phyloP scores from a whole-genome alignment of 2,888 invertebrate genomes.

The Anoncus sp. region DNA sequence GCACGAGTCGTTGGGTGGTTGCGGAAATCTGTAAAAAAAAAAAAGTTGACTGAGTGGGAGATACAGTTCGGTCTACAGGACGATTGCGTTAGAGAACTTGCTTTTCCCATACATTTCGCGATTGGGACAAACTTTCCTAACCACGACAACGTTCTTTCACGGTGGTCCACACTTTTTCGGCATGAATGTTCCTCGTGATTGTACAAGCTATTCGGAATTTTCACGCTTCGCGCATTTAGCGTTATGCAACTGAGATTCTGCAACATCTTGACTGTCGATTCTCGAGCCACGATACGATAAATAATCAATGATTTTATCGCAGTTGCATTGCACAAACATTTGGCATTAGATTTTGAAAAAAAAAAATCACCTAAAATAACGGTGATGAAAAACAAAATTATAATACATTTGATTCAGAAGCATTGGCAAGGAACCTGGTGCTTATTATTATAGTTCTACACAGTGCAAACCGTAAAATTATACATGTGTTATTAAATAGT shows the following conservation, averaged over 20 bases:
- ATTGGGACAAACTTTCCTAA: conserved; percentile 58
- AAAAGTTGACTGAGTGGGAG: conserved; percentile 47
- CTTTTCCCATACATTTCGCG: conserved; percentile 65
- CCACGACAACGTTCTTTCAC: conserved; percentile 57
- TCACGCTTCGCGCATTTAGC: conserved; percentile 43
- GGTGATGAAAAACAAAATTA: not conserved
- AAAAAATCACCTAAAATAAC: not conserved
- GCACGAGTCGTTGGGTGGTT: conserved; percentile 8
- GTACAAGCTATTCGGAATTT: conserved; percentile 43
- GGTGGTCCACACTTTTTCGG: conserved; percentile 55
- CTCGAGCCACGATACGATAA: conserved; percentile 13
- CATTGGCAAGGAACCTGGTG: not conserved
- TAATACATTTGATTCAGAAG: not conserved
- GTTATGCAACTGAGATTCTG: conserved; percentile 53
- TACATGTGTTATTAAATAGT: not conserved
- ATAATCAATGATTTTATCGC: conserved; percentile 10
- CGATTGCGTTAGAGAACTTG: conserved; percentile 70
- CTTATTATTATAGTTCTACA: not conserved
- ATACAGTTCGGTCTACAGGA: conserved; percentile 63
- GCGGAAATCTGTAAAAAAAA: conserved; percentile 28
- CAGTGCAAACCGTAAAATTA: not conserved
- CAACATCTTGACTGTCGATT: conserved; percentile 22
- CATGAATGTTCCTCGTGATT: conserved; percentile 22
- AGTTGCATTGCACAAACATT: conserved; percentile 1
- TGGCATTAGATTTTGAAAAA: not conserved